Percentiles rank a stretch among this genome's conserved stretches.
phyloP scores from a whole-genome alignment of 2,113 vertebrate genomes.

The Ciconia stormi region DNA sequence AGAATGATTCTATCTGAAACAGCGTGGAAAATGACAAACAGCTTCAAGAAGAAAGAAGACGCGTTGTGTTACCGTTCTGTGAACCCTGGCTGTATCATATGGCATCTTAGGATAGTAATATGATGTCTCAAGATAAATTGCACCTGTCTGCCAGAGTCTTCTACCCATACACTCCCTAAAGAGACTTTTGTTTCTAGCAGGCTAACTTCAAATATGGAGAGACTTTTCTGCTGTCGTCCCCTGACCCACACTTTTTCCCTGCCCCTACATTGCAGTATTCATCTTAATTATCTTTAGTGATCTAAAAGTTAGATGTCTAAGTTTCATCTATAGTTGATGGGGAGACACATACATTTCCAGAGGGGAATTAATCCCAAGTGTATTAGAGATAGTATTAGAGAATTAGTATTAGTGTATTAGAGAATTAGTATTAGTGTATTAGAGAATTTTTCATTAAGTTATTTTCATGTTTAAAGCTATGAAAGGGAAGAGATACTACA shows the following conservation, averaged over 20 bases:
- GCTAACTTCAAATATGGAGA: background rate
- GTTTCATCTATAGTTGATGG: background rate
- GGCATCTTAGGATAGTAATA: slow-evolving; percentile 13
- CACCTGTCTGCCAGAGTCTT: background rate
- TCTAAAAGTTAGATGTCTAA: background rate
- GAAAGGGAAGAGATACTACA: background rate
- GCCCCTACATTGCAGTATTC: background rate
- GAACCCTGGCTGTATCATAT: background rate
- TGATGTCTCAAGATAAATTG: background rate
- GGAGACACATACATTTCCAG: background rate
- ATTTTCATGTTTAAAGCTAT: background rate
- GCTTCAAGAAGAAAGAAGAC: slow-evolving; percentile 49
- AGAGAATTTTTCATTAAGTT: background rate
- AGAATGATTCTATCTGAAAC: slow-evolving; percentile 70
- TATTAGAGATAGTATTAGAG: background rate
- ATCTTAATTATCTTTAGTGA: background rate
- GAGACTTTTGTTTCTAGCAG: background rate
- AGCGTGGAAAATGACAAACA: slow-evolving; percentile 66
- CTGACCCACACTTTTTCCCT: background rate
- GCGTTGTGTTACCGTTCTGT: slow-evolving; percentile 1
- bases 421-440: background rate
- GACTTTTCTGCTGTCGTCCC: background rate
- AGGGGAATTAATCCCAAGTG: background rate
- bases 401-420: no score
- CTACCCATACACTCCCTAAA: background rate